Evolutionary conservation across 92 coral and sea anemone species (phyloP).

Genomic region (Palythoa heliodiscus): DNA sequence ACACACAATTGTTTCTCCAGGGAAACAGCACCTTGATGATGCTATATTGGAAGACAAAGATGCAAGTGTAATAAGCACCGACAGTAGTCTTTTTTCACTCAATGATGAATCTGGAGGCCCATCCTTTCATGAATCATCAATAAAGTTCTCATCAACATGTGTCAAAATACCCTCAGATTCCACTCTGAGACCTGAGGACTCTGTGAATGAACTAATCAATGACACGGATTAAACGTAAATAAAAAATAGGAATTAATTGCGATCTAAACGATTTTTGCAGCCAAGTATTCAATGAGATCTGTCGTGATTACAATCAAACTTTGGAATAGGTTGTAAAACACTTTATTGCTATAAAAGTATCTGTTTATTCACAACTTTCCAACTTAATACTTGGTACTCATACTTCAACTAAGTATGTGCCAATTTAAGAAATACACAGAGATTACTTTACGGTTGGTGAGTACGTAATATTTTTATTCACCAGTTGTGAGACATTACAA

Average conservation of each 20-base stretch:
- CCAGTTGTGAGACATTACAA: too few species aligned
- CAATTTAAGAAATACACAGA: too few species aligned
- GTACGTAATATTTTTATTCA: too few species aligned
- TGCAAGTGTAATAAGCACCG: conserved; percentile 62
- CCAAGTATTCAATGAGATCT: too few species aligned
- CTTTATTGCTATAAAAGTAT: conserved; percentile 1
- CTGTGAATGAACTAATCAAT: conserved; percentile 28
- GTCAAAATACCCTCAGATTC: conserved; percentile 74
- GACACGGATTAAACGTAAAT: conserved; percentile 4
- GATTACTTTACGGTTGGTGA: too few species aligned
- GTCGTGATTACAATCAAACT: neutral
- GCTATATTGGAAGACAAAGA: conserved; percentile 67
- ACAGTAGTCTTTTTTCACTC: conserved; percentile 72
- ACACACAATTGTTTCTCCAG: conserved; percentile 38
- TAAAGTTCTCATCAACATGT: conserved; percentile 86
- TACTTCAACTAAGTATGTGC: too few species aligned
- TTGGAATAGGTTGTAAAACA: neutral
- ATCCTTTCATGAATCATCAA: conserved; percentile 79
- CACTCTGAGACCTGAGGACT: conserved; percentile 24
- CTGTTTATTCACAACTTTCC: neutral
- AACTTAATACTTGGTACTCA: neutral
- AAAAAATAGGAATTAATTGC: neutral
- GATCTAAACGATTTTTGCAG: neutral
- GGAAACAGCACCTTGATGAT: conserved; percentile 59
- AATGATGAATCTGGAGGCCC: conserved; percentile 78